A percentile compares a stretch with the other conserved stretches of the same genome.
Evolutionary conservation across 1,140 invertebrate species (phyloP).

Genomic region (Cylas formicarius): DNA sequence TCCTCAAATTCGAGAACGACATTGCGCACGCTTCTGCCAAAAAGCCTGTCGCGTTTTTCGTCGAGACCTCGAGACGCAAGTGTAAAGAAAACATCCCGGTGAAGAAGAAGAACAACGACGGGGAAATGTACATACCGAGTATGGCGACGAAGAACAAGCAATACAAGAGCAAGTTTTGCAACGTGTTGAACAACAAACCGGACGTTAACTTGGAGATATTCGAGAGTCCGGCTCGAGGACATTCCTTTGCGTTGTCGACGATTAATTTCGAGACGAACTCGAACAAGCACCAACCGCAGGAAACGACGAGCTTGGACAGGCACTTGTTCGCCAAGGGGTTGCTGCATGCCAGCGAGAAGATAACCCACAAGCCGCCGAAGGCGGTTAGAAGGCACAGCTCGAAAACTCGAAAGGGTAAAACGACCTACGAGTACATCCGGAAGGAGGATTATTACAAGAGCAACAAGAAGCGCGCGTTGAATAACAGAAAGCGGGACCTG

Average conservation of each 20-base stretch:
- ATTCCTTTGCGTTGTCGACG: slow-evolving; percentile 37
- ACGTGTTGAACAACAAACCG: slow-evolving; percentile 39
- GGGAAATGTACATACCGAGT: slow-evolving; percentile 47
- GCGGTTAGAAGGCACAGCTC: slow-evolving; percentile 42
- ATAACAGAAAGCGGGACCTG: slow-evolving; percentile 39
- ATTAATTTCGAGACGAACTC: slow-evolving; percentile 47
- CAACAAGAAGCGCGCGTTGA: slow-evolving; percentile 20
- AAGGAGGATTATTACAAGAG: slow-evolving; percentile 42
- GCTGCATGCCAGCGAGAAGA: slow-evolving; percentile 32
- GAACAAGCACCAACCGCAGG: slow-evolving; percentile 39
- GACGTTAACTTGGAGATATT: slow-evolving; percentile 36
- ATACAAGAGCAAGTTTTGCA: slow-evolving; percentile 47
- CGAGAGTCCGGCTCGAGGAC: slow-evolving; percentile 20
- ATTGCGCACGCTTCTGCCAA: slow-evolving; percentile 25
- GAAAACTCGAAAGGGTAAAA: slow-evolving; percentile 35
- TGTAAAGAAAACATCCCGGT: slow-evolving; percentile 34
- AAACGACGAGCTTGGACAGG: slow-evolving; percentile 47
- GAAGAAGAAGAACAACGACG: slow-evolving; percentile 32
- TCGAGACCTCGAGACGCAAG: slow-evolving; percentile 42
- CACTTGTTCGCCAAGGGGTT: slow-evolving; percentile 43
- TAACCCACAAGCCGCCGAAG: slow-evolving; percentile 52
- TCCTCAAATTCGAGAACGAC: slow-evolving; percentile 37
- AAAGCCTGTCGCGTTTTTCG: slow-evolving; percentile 47
- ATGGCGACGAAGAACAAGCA: slow-evolving; percentile 46
- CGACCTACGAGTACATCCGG: slow-evolving; percentile 42